A percentile compares a stretch with the other conserved stretches of the same genome.
Conservation (phyloP, 2,888 invertebrate species). For the Aphodius granarius region DNA sequence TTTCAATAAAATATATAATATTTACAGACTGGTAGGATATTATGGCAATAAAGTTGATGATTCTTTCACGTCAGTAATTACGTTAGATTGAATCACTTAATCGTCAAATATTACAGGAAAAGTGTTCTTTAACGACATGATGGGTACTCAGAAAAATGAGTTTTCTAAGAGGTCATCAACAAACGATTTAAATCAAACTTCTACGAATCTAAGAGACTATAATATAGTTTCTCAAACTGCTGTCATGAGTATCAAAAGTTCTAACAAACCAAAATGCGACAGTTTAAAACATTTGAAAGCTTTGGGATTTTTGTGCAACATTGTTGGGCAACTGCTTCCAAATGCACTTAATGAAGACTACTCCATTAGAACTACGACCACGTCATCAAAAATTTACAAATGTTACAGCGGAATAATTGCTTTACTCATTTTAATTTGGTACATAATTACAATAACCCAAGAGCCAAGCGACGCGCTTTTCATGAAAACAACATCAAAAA, state of each 20-base stretch:
- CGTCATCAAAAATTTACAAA: slow-evolving; percentile 14
- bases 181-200: background rate
- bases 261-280: background rate
- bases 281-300: slow-evolving; percentile 15
- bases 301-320: slow-evolving; percentile 7
- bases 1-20: too few relatives aligned
- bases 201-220: too few relatives aligned
- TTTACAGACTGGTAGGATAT: too few relatives aligned
- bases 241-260: background rate
- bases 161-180: background rate
- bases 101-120: background rate
- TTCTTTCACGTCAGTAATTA: background rate
- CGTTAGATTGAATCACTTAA: background rate
- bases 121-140: background rate
- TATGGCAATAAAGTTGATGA: background rate
- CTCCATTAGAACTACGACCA: too few relatives aligned
- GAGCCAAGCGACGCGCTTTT: background rate
- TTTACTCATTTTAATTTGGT: background rate
- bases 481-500: slow-evolving; percentile 17
- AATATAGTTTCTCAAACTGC: too few relatives aligned
- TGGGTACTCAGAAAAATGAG: background rate
- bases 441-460: background rate
- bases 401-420: slow-evolving; percentile 1
- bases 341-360: background rate
- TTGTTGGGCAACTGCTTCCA: slow-evolving; percentile 18